These are phyloP conservation scores for Emydocephalus ijimae DNA, from an alignment of 2,113 vertebrate species.

Conservation along the genomic window DNA sequence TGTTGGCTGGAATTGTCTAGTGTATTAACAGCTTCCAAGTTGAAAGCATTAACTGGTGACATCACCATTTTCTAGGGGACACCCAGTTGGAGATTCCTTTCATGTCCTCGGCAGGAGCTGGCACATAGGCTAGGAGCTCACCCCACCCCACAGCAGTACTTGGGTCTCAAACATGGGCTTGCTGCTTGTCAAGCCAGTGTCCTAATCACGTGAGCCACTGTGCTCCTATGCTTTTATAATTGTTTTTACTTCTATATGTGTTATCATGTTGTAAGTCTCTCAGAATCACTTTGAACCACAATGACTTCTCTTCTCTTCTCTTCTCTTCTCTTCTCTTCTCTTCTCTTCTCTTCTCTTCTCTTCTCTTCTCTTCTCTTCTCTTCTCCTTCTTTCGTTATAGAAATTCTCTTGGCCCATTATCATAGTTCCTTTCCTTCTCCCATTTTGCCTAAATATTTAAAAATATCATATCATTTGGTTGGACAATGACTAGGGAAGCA, in stretches of 20 bases:
- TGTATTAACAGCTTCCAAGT: neutral
- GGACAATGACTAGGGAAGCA: neutral
- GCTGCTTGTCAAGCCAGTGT: neutral
- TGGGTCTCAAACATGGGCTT: neutral
- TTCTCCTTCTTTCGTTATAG: neutral
- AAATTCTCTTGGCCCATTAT: neutral
- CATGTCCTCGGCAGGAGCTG: neutral
- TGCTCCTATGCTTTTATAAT: neutral
- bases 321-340: neutral
- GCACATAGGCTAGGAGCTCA: neutral
- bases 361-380: neutral
- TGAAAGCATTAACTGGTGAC: neutral
- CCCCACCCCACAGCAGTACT: neutral
- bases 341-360: no score
- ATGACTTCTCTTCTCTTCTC: no score
- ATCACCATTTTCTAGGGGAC: neutral
- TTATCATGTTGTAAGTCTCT: neutral
- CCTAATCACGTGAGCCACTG: neutral
- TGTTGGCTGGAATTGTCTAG: neutral
- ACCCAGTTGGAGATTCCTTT: neutral
- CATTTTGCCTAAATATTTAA: neutral
- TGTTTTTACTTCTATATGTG: neutral
- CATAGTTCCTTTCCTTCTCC: neutral
- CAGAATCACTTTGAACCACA: neutral
- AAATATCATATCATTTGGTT: neutral